Base-by-base conservation (phyloP, 2,888 invertebrate species). In the Aproaerema taeniolella region DNA sequence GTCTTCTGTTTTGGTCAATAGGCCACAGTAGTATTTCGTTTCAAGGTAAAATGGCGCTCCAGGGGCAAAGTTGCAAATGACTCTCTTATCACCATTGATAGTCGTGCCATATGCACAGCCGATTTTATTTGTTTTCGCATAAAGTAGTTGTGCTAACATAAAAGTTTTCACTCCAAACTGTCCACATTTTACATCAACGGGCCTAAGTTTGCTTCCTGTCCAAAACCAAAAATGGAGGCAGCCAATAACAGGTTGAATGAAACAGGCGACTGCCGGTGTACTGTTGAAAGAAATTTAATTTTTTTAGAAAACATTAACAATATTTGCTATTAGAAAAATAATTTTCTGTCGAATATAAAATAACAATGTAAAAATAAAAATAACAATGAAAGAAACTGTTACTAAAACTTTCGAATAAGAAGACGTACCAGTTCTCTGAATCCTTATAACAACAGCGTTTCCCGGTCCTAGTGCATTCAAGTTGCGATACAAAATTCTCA, bases 381-480 rank as follows among this genome's bases (percentile, higher is more conserved):
- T 20, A 20, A 20, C 7, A 20, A 20, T 20, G 20, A n/a, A n/a
- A n/a, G n/a, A n/a, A n/a, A n/a, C n/a, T n/a, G n/a, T n/a, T n/a
- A n/a, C n/a, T n/a, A n/a, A n/a, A n/a, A n/a, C n/a, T n/a, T n/a
- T n/a, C n/a, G n/a, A n/a, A n/a, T n/a, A n/a, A n/a, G n/a, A n/a
- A n/a, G n/a, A n/a, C n/a, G n/a, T n/a, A n/a, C n/a, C n/a, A n/a
- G n/a, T n/a, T n/a, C n/a, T n/a, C n/a, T n/a, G n/a, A n/a, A n/a
- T n/a, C n/a, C n/a, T n/a, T n/a, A n/a, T n/a, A n/a, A n/a, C n/a
- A n/a, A n/a, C n/a, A n/a, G n/a, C n/a, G n/a, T n/a, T n/a, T n/a
- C n/a, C n/a, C n/a, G n/a, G n/a, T n/a, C n/a, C 82, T 85, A 1
- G 71, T 77, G 42, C 85, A 86, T 50, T 85, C 83, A 8, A 86